Conservation (phyloP, 1,140 invertebrate species). For the Solenopsis fugax region DNA sequence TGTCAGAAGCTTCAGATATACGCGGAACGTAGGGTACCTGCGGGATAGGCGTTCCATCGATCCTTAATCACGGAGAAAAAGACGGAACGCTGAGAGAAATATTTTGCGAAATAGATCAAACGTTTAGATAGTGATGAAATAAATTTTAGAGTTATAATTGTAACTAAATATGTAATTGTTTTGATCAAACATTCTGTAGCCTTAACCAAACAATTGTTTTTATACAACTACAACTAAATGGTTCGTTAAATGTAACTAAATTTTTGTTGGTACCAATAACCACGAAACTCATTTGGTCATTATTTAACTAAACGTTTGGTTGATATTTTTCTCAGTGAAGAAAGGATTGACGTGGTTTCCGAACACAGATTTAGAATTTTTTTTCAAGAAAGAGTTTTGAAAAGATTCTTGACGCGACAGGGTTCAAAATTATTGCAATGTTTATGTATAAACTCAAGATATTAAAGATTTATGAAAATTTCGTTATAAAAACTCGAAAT, state of each 20-base stretch:
- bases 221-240: no score
- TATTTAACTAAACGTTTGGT: no score
- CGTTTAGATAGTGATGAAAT: no score
- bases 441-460: neutral
- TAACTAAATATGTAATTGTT: no score
- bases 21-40: neutral
- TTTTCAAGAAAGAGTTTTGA: neutral
- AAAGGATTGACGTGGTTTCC: neutral
- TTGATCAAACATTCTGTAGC: no score
- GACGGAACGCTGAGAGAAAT: neutral
- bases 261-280: no score
- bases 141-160: no score
- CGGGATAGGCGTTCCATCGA: neutral
- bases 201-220: no score
- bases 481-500: neutral
- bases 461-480: neutral
- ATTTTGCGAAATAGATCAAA: no score
- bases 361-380: neutral
- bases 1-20: constrained; percentile 24
- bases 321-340: neutral
- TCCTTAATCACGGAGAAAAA: neutral
- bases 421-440: neutral
- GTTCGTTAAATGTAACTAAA: no score
- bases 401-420: neutral
- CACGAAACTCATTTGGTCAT: no score